Base-by-base conservation (phyloP, 2,797 vertebrate species). In the Cetoscarus ocellatus region DNA sequence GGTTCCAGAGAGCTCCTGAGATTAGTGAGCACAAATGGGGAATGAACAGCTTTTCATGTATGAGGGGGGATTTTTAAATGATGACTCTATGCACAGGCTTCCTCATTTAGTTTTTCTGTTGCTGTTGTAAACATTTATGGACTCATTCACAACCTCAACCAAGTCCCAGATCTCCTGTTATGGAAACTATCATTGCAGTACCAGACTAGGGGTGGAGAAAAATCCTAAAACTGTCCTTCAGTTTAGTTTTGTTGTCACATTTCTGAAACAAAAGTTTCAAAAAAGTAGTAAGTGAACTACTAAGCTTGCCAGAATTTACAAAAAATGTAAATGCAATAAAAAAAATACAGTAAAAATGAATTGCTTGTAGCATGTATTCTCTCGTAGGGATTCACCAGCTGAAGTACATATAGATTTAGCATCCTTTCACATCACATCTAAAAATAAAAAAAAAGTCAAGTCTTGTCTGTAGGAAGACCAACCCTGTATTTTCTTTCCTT, bases 21-120 rank as follows among this genome's bases (percentile, higher is more conserved):
- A 78, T 80, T 73, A 71, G 57, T 70, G 66, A 84, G 84, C 58
- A 73, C 45, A 70, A 38, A 56, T 42, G 49, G 48, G 61, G 50
- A 60, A 44, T 36, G 40, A 72, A 58, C 75, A 49, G 35, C 40
- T 69, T 50, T 44, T 40, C 53, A 38, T 51, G 65, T 51, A 49
- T 67, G 39, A 59, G 56, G 44, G 51, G 64, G 54, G 82, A 82
- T 84, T 71, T 45, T 82, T 67, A 68, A 54, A 19, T 3, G 0
- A 56, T 64, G 40, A 61, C 76, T 77, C 79, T 43, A 70, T 72
- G 73, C 48, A 64, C 63, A 47, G 38, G 68, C 34, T 57, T 56
- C 43, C 73, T 69, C 53, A 70, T 71, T 68, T 64, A 19, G 39
- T 15, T 34, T 63, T 79, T 73, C 67, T 10, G 49, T 36, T 59